These are phyloP conservation scores for Phoebastria nigripes DNA, from an alignment of 2,797 vertebrate genomes.

Conservation along the genomic window DNA sequence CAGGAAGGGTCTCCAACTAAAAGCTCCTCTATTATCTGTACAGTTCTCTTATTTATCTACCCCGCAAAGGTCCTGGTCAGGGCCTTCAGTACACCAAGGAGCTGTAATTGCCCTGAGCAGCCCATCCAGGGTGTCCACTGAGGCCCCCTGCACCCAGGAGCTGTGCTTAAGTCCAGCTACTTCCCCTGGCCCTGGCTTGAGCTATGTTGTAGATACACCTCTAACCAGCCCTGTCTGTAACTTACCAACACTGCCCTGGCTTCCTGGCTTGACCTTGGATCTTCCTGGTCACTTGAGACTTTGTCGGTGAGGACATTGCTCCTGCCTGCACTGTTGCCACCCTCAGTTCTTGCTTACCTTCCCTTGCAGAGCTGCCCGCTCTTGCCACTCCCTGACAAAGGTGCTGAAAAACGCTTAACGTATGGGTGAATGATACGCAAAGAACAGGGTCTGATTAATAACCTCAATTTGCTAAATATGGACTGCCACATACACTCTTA, in stretches of 20 bases:
- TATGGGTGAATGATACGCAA: not conserved
- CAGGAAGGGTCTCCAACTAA: not conserved
- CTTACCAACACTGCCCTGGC: not conserved
- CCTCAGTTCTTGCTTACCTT: not conserved
- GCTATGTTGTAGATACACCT: accelerated
- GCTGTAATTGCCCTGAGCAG: not conserved
- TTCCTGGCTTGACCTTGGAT: not conserved
- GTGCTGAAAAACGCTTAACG: not conserved
- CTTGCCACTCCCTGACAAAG: not conserved
- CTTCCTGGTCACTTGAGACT: not conserved
- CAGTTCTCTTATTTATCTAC: not conserved
- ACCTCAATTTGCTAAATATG: slow-evolving; percentile 34
- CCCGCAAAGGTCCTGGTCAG: accelerated
- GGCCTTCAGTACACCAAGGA: not conserved
- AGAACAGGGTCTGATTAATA: slow-evolving; percentile 30
- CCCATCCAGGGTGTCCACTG: not conserved
- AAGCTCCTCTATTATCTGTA: not conserved
- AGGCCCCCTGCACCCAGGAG: not conserved
- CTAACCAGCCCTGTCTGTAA: not conserved
- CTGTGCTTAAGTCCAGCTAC: not conserved
- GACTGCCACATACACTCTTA: not conserved
- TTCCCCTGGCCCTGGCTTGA: not conserved
- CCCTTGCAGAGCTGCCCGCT: not conserved
- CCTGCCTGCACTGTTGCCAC: not conserved
- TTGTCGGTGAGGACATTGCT: not conserved